Evolutionary conservation across 2,888 invertebrate genomes (phyloP).

Genomic region (Invenusta paracnida): DNA sequence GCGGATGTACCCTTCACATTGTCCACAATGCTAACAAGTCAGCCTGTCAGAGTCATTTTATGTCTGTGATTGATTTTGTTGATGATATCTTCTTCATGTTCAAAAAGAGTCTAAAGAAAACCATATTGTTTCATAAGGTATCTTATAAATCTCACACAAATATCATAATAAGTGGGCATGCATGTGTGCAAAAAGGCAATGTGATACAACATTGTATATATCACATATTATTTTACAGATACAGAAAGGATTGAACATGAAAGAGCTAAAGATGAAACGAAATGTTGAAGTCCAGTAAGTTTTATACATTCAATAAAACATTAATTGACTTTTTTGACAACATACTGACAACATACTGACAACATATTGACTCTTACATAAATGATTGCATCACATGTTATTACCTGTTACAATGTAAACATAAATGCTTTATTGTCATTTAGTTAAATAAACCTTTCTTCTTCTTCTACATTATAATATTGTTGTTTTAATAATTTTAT

Average conservation of each 20-base stretch:
- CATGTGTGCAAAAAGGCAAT: background rate
- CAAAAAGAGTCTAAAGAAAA: background rate
- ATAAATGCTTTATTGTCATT: too few species aligned
- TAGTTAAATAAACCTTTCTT: too few species aligned
- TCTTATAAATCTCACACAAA: background rate
- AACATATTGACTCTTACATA: too few species aligned
- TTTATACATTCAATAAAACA: too few species aligned
- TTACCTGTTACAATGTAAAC: too few species aligned
- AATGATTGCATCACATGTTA: too few species aligned
- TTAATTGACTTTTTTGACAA: too few species aligned
- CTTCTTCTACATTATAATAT: too few species aligned
- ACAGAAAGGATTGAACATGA: background rate
- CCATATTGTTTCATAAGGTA: background rate
- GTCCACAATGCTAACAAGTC: slow-evolving; percentile 7
- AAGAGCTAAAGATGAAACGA: background rate
- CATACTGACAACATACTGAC: too few species aligned
- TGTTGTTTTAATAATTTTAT: background rate
- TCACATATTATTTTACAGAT: background rate
- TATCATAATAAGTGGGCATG: background rate
- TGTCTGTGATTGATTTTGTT: background rate
- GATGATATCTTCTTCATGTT: background rate
- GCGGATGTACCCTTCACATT: slow-evolving; percentile 22
- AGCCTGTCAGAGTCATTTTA: background rate
- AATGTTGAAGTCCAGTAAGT: background rate
- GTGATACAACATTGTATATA: background rate